Evolutionary conservation across 2,888 invertebrate genomes (phyloP).

Genomic region (Trachelus troglodyta): DNA sequence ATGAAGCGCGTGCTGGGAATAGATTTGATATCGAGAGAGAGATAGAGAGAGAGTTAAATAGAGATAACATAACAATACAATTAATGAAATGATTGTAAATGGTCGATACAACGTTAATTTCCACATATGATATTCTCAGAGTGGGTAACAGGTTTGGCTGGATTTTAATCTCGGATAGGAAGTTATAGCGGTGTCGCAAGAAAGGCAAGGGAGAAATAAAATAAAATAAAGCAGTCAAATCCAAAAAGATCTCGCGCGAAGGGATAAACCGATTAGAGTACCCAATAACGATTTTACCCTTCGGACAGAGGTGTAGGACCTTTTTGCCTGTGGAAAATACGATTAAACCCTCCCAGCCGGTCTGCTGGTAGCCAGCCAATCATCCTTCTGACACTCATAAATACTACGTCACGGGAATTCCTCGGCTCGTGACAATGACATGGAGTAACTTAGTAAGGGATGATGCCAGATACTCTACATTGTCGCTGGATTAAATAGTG

Average conservation of each 20-base stretch:
- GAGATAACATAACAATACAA: background rate
- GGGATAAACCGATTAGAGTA: constrained; percentile 18
- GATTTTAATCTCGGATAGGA: background rate
- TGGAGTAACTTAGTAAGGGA: background rate
- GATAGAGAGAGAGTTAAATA: background rate
- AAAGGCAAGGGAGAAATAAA: background rate
- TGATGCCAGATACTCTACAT: background rate
- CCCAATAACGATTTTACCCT: constrained; percentile 13
- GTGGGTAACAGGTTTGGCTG: background rate
- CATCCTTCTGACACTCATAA: background rate
- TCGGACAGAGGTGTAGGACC: background rate
- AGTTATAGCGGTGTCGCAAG: background rate
- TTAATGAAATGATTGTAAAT: background rate
- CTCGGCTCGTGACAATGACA: background rate
- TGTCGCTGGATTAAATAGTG: background rate
- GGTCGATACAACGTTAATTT: background rate
- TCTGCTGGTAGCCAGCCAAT: background rate
- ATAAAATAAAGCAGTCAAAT: background rate
- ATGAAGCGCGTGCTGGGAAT: background rate
- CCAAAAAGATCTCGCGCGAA: background rate
- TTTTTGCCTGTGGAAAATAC: background rate
- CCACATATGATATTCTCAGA: background rate
- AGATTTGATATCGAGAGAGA: background rate
- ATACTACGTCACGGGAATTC: background rate
- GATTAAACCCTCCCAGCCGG: background rate